Base-by-base conservation (phyloP, 2,797 vertebrate genomes). In the Molossus molossus region DNA sequence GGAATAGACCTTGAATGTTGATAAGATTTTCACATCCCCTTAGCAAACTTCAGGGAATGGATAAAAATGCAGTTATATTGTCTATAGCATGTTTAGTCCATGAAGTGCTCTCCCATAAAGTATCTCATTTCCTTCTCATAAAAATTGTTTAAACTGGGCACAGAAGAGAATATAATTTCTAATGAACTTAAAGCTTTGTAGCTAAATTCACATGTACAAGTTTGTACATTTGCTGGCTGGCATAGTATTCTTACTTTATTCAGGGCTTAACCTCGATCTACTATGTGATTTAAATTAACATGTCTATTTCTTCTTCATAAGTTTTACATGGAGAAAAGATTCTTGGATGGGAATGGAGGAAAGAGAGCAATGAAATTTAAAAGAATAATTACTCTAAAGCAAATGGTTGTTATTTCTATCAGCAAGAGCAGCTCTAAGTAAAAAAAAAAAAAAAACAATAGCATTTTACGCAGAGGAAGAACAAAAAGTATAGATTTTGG, bases 351-450 rank as follows among this genome's bases (percentile, higher is more conserved):
- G 8, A 77, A 20, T 37, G 6, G 65, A 96, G 29, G 9, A 70
- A 92, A 95, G 45, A 93, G 69, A 94, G 62, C 50, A 33, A 23
- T 86, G 58, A 48, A 53, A 81, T 96, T 87, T 40, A 40, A 81
- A 93, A 89, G 58, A 93, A 76, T 48, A 94, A 37, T 93, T 95
- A 7, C 50, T 91, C 79, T 50, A 90, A 86, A 94, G 33, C 92
- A 97, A 97, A 81, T 23, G 62, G 11, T 90, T 95, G 60, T 6
- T 82, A 58, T 80, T 94, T 95, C 79, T 23, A 94, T 5, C 4
- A 83, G 37, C 2, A 85, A 94, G 83, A 79, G 0, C 0, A 75
- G 58, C 73, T 12, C 17, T 85, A 9, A 84, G 60, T 64, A 94
- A 94, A 96, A 69, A 93, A 94, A 93, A 40, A 33, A 33, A 33